Evolutionary conservation across 2,113 vertebrate species (phyloP), one percentile per base, ranked within the genome.

Genomic region (Empidonax alnorum): DNA sequence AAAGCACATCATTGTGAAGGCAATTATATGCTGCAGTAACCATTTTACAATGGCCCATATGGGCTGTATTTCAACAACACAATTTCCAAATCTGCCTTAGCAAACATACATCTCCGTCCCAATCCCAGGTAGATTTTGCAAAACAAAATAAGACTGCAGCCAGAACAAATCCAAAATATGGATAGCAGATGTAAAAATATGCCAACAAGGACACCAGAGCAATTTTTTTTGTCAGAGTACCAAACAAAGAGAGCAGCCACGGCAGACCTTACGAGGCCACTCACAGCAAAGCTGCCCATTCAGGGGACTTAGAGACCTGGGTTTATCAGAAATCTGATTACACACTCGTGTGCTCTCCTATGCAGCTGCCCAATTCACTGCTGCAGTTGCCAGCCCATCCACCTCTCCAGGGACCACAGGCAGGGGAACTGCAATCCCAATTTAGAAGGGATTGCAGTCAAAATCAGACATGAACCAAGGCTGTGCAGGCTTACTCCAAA

Each of bases 21-120:
- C 97, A 98, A 98, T 98, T 98, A 98, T 97, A 98, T 95, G 97
- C 94, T 94, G 96, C 97, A 97, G 96, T 97, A 97, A 97, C 95
- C 96, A 96, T 95, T 98, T 97, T 93, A 96, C 96, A 96, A 96
- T 62, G 96, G 97, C 97, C 97, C 96, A 97, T 97, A 97, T 97
- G 95, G 96, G 97, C 97, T 97, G 96, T 94, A 98, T 98, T 98
- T 98, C 98, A 97, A 94, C 97, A 97, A 96, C 74, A 87, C 94
- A 98, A 98, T 98, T 98, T 98, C 97, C 96, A 97, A 98, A 98
- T 98, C 97, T 97, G 95, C 97, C 97, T 96, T 73, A 75, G 94
- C 93, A 97, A 98, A 98, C 97, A 98, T 97, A 97, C 88, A 96
- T 98, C 95, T 98, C 94, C 37, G 27, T 97, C 89, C 94, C 96